Percentiles rank a stretch among this genome's conserved stretches.
These are phyloP conservation scores for Eospalax fontanierii DNA, from an alignment of 2,797 vertebrate species.

Conservation along the genomic window DNA sequence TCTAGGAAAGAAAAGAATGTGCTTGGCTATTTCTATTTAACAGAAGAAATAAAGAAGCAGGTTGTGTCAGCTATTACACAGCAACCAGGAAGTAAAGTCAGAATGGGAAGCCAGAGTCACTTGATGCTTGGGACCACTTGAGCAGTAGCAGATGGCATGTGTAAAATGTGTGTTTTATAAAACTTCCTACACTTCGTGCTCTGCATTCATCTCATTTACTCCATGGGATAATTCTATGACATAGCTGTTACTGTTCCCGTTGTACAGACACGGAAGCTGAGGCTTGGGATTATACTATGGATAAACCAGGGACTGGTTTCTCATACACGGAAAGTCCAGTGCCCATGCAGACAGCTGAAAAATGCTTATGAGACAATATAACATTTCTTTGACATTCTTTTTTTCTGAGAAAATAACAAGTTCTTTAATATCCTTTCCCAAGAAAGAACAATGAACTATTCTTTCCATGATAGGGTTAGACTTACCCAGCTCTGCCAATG, in stretches of 20 bases:
- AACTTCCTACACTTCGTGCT: slow-evolving; percentile 17
- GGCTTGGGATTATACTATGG: not conserved
- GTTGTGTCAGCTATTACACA: slow-evolving; percentile 50
- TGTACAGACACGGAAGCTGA: slow-evolving; percentile 67
- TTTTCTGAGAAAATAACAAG: slow-evolving; percentile 63
- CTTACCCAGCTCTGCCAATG: slow-evolving; percentile 64
- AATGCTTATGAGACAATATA: slow-evolving; percentile 65
- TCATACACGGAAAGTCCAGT: slow-evolving; percentile 18
- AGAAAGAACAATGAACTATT: slow-evolving; percentile 63
- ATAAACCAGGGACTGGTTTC: not conserved
- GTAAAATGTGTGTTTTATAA: slow-evolving; percentile 44
- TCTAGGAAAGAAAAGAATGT: slow-evolving; percentile 68
- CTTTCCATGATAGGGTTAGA: slow-evolving; percentile 6
- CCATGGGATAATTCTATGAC: slow-evolving; percentile 51
- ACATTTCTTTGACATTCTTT: slow-evolving; percentile 50
- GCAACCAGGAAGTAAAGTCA: not conserved
- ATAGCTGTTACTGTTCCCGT: slow-evolving; percentile 40
- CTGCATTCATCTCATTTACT: slow-evolving; percentile 67
- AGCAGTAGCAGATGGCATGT: not conserved
- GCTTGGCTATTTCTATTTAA: slow-evolving; percentile 45
- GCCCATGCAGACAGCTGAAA: not conserved
- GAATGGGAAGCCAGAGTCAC: slow-evolving; percentile 6
- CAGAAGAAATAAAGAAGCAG: not conserved
- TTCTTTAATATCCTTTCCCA: slow-evolving; percentile 57
- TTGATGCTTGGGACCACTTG: slow-evolving; percentile 33